Evolutionary conservation across 1,140 invertebrate species (phyloP), one percentile per base, ranked within the genome.

Genomic region (Drosophila nigrodunni): DNA sequence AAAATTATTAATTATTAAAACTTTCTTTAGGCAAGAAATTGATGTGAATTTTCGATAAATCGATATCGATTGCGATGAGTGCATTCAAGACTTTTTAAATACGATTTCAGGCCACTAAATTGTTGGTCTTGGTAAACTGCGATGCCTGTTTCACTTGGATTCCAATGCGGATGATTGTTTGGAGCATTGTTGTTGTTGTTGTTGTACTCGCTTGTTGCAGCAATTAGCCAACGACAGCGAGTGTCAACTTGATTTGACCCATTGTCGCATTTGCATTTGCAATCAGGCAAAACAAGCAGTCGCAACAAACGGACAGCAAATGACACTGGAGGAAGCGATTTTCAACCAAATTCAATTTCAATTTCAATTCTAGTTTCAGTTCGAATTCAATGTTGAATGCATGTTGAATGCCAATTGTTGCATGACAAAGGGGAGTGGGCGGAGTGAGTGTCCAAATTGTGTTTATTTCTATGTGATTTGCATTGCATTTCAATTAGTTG

Each of bases 221-320:
- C 83, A 87, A 87, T 87, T 87, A 87, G 82, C 59, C 73, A 75
- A 37, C 54, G 52, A 79, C 76, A 82, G 35, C 49, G 72, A 68
- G 83, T 82, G 82, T 70, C 82, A 87, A 87, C 76, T 60, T 82
- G 61, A 71, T 78, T 77, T 87, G 83, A 87, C 82, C 82, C 61
- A 64, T 65, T 72, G 55, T 11, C 55, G 39, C 43, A 82, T 86
- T 86, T 86, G 68, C 73, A 76, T 67, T 61, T 30, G 82, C 83
- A 88, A 87, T 87, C 82, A 86, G 75, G 43, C 66, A 58, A 76
- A 74, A n/a, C 9, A 52, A 65, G 25, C 41, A 64, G 25, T 11
- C 34, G 39, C 15, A 70, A 59, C 46, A 65, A 65, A 41, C n/a
- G 35, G 13, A 41, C 58, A 69, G 44, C 80, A 79, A 67, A 47